Evolutionary conservation across 2,113 vertebrate species (phyloP), one percentile per base, ranked within the genome.

Genomic region (Anoura caudifer): DNA sequence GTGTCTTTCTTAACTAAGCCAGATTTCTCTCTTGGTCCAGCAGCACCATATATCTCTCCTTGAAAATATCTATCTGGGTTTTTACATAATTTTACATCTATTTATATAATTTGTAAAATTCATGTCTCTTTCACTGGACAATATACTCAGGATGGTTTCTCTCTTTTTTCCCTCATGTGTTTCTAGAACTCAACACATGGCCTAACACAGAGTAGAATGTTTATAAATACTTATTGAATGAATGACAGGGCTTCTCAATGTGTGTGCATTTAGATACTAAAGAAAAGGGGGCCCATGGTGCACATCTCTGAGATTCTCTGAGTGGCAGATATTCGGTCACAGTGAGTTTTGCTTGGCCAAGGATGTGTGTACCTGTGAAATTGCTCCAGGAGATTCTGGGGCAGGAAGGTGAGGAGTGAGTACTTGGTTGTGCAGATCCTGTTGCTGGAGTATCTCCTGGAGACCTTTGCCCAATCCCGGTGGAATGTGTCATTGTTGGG

Each of bases 351-450:
- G 31, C 15, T 56, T 22, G 43, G 52, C 26, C 10, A n/a, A 22
- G n/a, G 6, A 20, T 33, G 4, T 28, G 7, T 13, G 65, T 97
- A 99, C 99, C 99, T 99, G 92, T 98, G 97, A 96, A 99, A 98
- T 90, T 99, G 98, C 73, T 98, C 97, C 82, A 98, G 97, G 72
- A 99, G 92, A 63, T 98, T 99, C 95, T 73, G 97, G 13, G 98
- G 98, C 88, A 99, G 94, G 97, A 99, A 99, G 36, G 96, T 98
- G 90, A 98, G n/a, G n/a, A 98, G 90, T 0, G 96, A 98, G 6
- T 99, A 98, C 85, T 98, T 98, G 90, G 98, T 98, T 0, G 98
- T 99, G 52, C 87, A 96, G 94, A 98, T 98, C 45, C 65, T 90
- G 43, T 99, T 99, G 96, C 98, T 93, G 2, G 90, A 43, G 95